phyloP scores from a whole-genome alignment of 2,113 vertebrate species.

The Zosterops japonicus region DNA sequence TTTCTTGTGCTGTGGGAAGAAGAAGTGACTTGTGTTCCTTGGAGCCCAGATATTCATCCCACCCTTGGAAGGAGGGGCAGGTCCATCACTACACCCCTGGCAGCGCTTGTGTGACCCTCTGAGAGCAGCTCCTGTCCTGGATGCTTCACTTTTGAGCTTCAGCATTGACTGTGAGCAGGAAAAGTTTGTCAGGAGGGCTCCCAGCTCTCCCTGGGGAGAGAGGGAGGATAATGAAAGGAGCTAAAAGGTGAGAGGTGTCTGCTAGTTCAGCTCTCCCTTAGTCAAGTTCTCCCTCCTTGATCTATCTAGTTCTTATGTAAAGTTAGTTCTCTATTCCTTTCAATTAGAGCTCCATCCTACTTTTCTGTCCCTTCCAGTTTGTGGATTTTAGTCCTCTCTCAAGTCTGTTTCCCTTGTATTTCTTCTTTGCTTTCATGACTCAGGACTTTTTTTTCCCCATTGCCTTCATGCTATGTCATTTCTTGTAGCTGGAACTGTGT shows the following conservation, averaged over 20 bases:
- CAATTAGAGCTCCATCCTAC: slow-evolving; percentile 23
- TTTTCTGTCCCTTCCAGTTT: background rate
- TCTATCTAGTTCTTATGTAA: background rate
- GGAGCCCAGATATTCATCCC: background rate
- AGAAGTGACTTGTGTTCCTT: background rate
- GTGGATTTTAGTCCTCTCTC: background rate
- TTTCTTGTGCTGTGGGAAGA: background rate
- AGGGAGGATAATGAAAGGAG: background rate
- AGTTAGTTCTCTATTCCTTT: background rate
- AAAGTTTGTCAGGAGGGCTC: background rate
- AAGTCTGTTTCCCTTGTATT: background rate
- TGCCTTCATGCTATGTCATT: slow-evolving; percentile 1
- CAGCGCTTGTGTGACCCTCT: background rate
- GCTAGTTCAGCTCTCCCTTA: background rate
- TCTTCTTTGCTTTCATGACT: slow-evolving; percentile 42
- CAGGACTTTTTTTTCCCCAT: background rate
- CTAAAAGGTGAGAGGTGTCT: slow-evolving; percentile 4
- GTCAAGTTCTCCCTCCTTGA: background rate
- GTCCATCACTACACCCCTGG: background rate
- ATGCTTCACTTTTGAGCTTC: background rate
- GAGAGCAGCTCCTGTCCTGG: background rate
- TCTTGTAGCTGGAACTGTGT: slow-evolving; percentile 20
- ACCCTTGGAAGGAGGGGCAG: background rate
- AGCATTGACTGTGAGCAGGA: background rate
- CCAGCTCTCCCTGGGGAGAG: background rate